Conservation (phyloP, 1,140 invertebrate genomes). For the Tachypleus tridentatus region DNA sequence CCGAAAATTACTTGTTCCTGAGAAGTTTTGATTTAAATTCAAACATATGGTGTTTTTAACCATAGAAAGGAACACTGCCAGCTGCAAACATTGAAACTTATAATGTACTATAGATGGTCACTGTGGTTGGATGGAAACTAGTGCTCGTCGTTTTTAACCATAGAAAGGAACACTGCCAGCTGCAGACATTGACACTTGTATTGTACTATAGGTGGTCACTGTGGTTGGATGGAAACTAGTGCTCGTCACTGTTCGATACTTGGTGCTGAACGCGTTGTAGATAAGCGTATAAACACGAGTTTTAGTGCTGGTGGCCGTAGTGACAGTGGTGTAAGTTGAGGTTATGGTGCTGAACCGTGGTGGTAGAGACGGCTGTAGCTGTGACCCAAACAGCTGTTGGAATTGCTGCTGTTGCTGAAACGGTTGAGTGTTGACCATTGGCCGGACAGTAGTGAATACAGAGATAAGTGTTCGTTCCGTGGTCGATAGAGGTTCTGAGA, state of each 20-base stretch:
- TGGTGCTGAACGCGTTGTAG: constrained; percentile 28
- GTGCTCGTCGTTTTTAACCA: constrained; percentile 14
- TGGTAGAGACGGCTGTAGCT: constrained; percentile 8
- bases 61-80: too few relatives aligned
- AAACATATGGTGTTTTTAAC: too few relatives aligned
- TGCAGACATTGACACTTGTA: too few relatives aligned
- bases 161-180: too few relatives aligned
- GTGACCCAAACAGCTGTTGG: constrained; percentile 18
- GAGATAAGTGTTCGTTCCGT: constrained; percentile 24
- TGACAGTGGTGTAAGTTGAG: constrained; percentile 24
- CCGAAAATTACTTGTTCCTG: too few relatives aligned
- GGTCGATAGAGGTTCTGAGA: constrained; percentile 24
- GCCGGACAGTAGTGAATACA: constrained; percentile 23
- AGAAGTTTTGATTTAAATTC: too few relatives aligned
- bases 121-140: constrained; percentile 22
- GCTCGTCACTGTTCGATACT: constrained; percentile 27
- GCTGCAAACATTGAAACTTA: too few relatives aligned
- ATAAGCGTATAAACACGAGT: constrained; percentile 27
- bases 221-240: constrained; percentile 25
- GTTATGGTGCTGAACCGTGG: constrained; percentile 16
- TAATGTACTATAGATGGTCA: constrained; percentile 10
- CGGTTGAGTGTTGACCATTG: constrained; percentile 20
- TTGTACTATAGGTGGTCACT: constrained; percentile 12
- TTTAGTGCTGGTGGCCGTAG: constrained; percentile 21
- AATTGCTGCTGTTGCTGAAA: constrained; percentile 21